A percentile compares a stretch with the other conserved stretches of the same genome.
Evolutionary conservation across 2,888 invertebrate genomes (phyloP).

Genomic region (Eucera pruinosa): DNA sequence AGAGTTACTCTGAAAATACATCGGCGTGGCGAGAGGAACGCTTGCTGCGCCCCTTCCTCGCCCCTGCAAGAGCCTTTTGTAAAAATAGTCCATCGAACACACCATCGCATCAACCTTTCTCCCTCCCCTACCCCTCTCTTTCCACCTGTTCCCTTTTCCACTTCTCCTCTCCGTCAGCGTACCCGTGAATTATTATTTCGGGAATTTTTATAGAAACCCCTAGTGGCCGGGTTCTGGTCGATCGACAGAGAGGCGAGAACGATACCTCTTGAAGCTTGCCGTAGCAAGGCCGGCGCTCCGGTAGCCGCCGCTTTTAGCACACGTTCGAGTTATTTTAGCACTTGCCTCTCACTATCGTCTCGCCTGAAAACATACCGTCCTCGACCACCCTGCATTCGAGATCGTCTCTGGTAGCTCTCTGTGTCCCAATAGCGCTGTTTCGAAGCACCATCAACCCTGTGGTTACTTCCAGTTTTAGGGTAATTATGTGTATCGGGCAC

Average conservation of each 20-base stretch:
- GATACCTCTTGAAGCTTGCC: constrained; percentile 61
- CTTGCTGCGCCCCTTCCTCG: constrained; percentile 21
- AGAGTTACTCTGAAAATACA: constrained; percentile 52
- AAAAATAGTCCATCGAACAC: constrained; percentile 42
- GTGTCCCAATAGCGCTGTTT: background rate
- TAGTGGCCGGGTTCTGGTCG: constrained; percentile 43
- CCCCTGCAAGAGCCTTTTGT: constrained; percentile 16
- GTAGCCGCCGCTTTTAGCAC: constrained; percentile 82
- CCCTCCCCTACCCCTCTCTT: background rate
- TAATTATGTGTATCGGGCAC: no score
- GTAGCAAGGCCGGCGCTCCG: constrained; percentile 78
- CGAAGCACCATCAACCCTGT: background rate
- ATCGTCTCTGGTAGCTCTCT: background rate
- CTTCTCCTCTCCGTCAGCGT: background rate
- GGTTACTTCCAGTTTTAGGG: no score
- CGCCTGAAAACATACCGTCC: constrained; percentile 72
- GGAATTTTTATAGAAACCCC: constrained; percentile 26
- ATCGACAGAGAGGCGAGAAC: constrained; percentile 49
- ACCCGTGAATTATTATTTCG: constrained; percentile 30
- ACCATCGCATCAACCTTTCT: background rate
- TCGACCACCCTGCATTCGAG: constrained; percentile 32
- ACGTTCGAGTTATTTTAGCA: constrained; percentile 82
- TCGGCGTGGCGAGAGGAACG: constrained; percentile 29
- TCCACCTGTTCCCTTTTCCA: no score
- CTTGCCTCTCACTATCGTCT: constrained; percentile 77